Conservation (phyloP, 2,113 vertebrate species). For the Peromyscus maniculatus region DNA sequence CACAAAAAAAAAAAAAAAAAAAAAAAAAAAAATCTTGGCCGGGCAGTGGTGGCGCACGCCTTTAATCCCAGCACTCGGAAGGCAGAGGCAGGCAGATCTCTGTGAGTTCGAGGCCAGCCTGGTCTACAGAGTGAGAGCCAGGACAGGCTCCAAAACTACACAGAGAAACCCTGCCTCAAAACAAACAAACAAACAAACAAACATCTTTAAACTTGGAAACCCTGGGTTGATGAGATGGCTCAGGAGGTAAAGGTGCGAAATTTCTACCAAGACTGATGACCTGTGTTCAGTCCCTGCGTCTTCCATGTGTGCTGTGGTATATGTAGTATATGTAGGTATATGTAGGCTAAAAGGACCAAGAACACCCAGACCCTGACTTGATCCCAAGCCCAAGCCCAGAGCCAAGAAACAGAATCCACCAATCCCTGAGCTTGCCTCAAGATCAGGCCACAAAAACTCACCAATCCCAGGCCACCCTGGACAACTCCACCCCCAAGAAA, state of each 20-base stretch:
- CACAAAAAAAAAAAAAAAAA: background rate
- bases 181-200: no score
- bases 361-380: background rate
- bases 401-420: background rate
- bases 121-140: no score
- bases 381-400: background rate
- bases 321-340: background rate
- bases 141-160: no score
- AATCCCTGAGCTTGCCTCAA: background rate
- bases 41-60: no score
- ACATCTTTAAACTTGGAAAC: background rate
- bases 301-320: background rate
- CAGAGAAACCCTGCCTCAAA: no score
- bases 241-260: background rate
- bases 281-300: background rate
- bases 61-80: no score
- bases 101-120: no score
- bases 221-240: background rate
- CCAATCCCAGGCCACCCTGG: background rate
- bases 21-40: no score
- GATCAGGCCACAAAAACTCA: background rate
- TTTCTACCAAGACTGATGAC: background rate
- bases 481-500: background rate
- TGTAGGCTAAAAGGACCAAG: background rate
- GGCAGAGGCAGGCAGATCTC: no score